phyloP scores from a whole-genome alignment of 2,888 invertebrate genomes.

The Gandaritis pyraliata region DNA sequence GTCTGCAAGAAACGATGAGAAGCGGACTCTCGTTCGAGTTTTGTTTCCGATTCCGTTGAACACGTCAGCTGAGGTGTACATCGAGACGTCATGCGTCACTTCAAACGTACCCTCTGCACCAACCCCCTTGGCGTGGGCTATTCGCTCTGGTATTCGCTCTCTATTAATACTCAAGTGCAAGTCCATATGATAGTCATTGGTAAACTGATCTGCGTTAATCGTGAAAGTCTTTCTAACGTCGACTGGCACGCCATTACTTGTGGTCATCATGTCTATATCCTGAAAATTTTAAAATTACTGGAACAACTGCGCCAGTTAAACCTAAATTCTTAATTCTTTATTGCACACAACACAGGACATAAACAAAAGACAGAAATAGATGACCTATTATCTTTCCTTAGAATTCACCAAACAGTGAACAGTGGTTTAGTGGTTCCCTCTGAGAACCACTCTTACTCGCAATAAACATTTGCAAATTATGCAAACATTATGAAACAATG shows the following conservation, averaged over 20 bases:
- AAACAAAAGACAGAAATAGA: too few species aligned
- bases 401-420: too few species aligned
- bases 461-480: too few species aligned
- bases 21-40: constrained; percentile 85
- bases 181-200: constrained; percentile 57
- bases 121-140: constrained; percentile 96
- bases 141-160: constrained; percentile 95
- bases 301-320: too few species aligned
- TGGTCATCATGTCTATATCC: constrained; percentile 84
- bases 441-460: too few species aligned
- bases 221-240: constrained; percentile 88
- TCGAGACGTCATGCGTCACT: constrained; percentile 91
- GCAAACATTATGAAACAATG: too few species aligned
- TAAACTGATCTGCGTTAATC: constrained; percentile 86
- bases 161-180: constrained; percentile 83
- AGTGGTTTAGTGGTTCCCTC: too few species aligned
- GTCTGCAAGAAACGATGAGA: constrained; percentile 89
- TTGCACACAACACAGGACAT: too few species aligned
- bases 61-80: constrained; percentile 89
- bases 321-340: too few species aligned
- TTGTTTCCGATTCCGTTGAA: constrained; percentile 90
- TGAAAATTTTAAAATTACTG: neutral
- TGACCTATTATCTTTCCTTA: too few species aligned
- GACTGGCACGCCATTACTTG: constrained; percentile 90
- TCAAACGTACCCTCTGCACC: constrained; percentile 94